A percentile compares a stretch with the other conserved stretches of the same genome.
Conservation (phyloP, 2,113 vertebrate species). For the Cnemophilus loriae region DNA sequence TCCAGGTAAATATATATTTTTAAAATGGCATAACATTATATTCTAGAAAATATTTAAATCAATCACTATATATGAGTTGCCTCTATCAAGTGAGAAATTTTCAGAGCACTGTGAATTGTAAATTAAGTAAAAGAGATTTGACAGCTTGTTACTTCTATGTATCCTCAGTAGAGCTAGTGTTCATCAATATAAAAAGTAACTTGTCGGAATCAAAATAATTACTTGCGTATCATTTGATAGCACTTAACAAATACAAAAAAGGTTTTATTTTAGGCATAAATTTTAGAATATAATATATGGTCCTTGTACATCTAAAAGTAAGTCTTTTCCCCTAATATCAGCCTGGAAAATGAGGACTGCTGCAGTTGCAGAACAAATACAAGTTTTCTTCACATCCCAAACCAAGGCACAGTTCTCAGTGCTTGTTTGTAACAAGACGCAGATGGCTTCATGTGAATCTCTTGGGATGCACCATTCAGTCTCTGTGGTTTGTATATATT, state of each 20-base stretch:
- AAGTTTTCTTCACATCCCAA: slow-evolving; percentile 57
- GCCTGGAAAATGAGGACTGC: slow-evolving; percentile 66
- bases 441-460: slow-evolving; percentile 44
- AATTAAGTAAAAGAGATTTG: background rate
- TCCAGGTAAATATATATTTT: slow-evolving; percentile 68
- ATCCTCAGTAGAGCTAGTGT: background rate
- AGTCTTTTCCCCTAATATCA: slow-evolving; percentile 15
- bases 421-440: slow-evolving; percentile 56
- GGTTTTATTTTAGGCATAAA: background rate
- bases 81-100: background rate
- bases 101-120: background rate
- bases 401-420: slow-evolving; percentile 57
- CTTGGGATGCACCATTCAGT: slow-evolving; percentile 19
- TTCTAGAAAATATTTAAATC: background rate
- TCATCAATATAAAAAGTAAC: background rate
- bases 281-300: background rate
- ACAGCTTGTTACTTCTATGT: background rate
- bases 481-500: slow-evolving; percentile 59
- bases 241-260: background rate
- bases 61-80: background rate
- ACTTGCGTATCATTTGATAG: background rate
- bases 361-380: slow-evolving; percentile 13
- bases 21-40: background rate
- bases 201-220: background rate
- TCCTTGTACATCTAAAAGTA: background rate